A percentile compares a stretch with the other conserved stretches of the same genome.
These are phyloP conservation scores for Ochropleura leucogaster DNA, from an alignment of 2,888 invertebrate genomes.

Conservation along the genomic window DNA sequence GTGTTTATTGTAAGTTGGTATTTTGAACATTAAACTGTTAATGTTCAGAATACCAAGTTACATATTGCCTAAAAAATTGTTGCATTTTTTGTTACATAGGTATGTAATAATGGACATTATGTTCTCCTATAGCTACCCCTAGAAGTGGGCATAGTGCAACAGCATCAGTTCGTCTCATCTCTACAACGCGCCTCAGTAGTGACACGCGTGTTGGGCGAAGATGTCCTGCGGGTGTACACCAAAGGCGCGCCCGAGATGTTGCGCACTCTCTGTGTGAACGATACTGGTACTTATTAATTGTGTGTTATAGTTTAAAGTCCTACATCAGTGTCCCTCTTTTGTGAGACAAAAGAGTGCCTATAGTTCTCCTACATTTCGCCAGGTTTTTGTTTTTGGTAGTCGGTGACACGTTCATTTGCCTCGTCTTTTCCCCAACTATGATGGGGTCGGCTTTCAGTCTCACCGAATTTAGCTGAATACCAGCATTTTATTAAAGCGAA, in stretches of 20 bases:
- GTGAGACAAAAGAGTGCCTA: neutral
- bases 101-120: neutral
- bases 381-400: too few relatives aligned
- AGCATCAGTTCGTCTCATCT: conserved; percentile 96
- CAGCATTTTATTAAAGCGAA: too few relatives aligned
- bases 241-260: conserved; percentile 99
- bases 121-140: conserved; percentile 81
- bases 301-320: neutral
- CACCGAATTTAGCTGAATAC: too few relatives aligned
- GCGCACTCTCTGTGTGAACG: conserved; percentile 93
- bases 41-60: too few relatives aligned
- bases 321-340: neutral
- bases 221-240: conserved; percentile 95
- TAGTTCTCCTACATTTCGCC: neutral
- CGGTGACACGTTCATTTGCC: too few relatives aligned
- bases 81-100: too few relatives aligned
- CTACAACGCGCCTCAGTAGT: conserved; percentile 98
- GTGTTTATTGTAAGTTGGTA: too few relatives aligned
- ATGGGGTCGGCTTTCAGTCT: too few relatives aligned
- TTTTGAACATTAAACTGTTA: too few relatives aligned
- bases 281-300: conserved; percentile 88
- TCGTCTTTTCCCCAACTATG: too few relatives aligned
- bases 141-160: conserved; percentile 95
- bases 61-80: too few relatives aligned
- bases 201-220: conserved; percentile 93